Evolutionary conservation across 2,797 vertebrate genomes (phyloP).

Genomic region (Xenentodon cancila): DNA sequence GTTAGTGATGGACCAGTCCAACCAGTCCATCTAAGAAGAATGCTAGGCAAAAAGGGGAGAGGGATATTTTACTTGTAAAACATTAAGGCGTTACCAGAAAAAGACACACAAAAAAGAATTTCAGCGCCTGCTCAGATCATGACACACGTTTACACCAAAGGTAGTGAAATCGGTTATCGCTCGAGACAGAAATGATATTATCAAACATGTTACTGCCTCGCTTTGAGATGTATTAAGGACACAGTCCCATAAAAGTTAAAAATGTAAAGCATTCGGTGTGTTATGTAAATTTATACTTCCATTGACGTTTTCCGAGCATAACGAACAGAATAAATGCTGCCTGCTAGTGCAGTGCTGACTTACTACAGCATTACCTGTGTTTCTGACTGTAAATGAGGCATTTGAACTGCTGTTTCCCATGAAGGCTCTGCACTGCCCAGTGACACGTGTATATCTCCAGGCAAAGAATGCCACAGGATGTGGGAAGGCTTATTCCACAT

Average conservation of each 20-base stretch:
- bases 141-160: background rate
- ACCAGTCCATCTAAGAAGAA: constrained; percentile 46
- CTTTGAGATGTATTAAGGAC: background rate
- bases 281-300: constrained; percentile 27
- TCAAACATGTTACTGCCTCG: constrained; percentile 28
- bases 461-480: constrained; percentile 76
- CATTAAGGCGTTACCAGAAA: constrained; percentile 33
- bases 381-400: constrained; percentile 66
- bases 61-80: constrained; percentile 49
- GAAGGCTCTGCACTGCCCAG: constrained; percentile 59
- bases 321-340: constrained; percentile 29
- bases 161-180: too few relatives aligned
- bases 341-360: constrained; percentile 34
- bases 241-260: constrained; percentile 16
- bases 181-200: constrained; percentile 6
- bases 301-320: constrained; percentile 28
- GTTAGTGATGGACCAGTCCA: constrained; percentile 59
- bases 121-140: constrained; percentile 4
- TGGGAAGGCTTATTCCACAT: constrained; percentile 63
- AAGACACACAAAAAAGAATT: constrained; percentile 11
- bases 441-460: constrained; percentile 73
- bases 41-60: constrained; percentile 41
- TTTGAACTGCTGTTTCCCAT: constrained; percentile 73
- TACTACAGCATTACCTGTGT: constrained; percentile 37
- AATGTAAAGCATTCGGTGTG: constrained; percentile 16